Percentiles rank a stretch among this genome's conserved stretches.
Conservation (phyloP, 2,113 vertebrate genomes). For the Paradisaea rubra region DNA sequence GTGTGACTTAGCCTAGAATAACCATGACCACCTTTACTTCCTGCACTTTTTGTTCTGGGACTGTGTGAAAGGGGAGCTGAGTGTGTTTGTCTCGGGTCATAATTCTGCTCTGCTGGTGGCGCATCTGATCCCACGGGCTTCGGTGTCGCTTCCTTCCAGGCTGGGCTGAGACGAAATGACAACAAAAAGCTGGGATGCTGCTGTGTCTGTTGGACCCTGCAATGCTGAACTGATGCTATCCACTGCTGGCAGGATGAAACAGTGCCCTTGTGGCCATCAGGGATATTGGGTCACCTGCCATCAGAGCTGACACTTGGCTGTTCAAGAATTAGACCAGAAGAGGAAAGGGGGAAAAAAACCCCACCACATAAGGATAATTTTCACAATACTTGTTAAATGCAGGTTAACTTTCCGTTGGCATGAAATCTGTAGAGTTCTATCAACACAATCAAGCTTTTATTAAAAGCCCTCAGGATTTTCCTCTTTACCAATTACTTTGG, state of each 20-base stretch:
- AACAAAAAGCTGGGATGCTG: neutral
- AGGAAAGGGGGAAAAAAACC: rapidly evolving
- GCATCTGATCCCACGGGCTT: neutral
- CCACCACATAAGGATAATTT: neutral
- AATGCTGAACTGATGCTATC: neutral
- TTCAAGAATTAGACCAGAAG: neutral
- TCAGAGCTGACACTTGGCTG: neutral
- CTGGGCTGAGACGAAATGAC: neutral
- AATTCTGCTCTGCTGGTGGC: neutral
- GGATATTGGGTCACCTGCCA: neutral
- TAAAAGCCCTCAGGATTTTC: neutral
- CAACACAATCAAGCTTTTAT: neutral
- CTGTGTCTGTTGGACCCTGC: neutral
- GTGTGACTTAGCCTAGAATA: neutral
- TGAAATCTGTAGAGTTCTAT: neutral
- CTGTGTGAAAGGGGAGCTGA: neutral
- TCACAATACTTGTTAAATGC: neutral
- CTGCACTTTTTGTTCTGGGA: neutral
- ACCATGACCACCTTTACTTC: neutral
- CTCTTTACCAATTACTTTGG: neutral
- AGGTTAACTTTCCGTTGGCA: neutral
- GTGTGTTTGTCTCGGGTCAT: rapidly evolving
- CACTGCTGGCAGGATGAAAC: neutral
- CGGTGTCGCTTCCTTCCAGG: neutral
- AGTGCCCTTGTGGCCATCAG: neutral